A percentile compares a stretch with the other conserved stretches of the same genome.
Conservation (phyloP, 2,888 invertebrate genomes). For the Nemotelus pantherinus region DNA sequence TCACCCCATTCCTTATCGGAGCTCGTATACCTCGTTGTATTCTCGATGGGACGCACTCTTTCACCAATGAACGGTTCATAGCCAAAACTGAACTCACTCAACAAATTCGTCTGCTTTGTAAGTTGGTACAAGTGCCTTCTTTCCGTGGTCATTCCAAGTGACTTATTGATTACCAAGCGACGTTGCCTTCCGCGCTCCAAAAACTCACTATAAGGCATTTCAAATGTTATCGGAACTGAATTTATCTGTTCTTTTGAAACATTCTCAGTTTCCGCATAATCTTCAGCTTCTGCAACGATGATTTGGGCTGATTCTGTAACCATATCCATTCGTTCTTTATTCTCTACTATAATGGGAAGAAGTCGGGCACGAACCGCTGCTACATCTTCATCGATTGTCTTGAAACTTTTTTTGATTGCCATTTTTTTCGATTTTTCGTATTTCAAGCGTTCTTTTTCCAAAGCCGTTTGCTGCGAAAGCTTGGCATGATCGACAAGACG, state of each 20-base stretch:
- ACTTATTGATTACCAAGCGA: slow-evolving; percentile 59
- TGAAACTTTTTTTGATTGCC: slow-evolving; percentile 57
- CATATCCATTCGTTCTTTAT: slow-evolving; percentile 58
- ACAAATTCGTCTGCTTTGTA: slow-evolving; percentile 51
- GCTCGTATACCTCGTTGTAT: no score
- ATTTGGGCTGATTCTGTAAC: slow-evolving; percentile 55
- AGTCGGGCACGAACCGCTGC: slow-evolving; percentile 60
- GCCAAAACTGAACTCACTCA: slow-evolving; percentile 58
- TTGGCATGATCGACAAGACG: slow-evolving; percentile 62
- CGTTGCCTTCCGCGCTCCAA: slow-evolving; percentile 59
- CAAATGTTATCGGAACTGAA: slow-evolving; percentile 54
- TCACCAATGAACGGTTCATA: slow-evolving; percentile 46
- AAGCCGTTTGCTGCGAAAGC: slow-evolving; percentile 69
- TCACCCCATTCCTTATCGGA: neutral
- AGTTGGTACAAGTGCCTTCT: slow-evolving; percentile 57
- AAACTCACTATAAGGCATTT: slow-evolving; percentile 60
- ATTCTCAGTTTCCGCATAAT: slow-evolving; percentile 54
- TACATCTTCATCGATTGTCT: slow-evolving; percentile 58
- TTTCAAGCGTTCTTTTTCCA: slow-evolving; percentile 74
- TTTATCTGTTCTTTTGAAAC: slow-evolving; percentile 54
- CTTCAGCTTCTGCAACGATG: slow-evolving; percentile 53
- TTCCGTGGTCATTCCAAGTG: slow-evolving; percentile 60
- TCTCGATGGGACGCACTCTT: neutral
- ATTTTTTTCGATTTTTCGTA: slow-evolving; percentile 61
- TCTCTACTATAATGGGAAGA: slow-evolving; percentile 65